These are phyloP conservation scores for Dusona sp. DNA, from an alignment of 2,888 invertebrate species.

Conservation along the genomic window DNA sequence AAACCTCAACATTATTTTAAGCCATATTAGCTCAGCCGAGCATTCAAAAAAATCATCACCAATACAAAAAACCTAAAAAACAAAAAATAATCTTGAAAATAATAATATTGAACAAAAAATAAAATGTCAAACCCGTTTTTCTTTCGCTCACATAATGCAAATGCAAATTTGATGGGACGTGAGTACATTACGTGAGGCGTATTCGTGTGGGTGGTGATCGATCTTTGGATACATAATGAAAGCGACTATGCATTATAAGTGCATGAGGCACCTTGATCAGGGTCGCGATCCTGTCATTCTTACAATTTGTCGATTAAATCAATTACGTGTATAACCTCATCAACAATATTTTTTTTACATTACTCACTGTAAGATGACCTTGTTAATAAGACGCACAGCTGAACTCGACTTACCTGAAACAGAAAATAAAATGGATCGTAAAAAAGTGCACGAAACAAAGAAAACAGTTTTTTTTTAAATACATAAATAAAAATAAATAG, in stretches of 20 bases:
- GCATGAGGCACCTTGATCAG: conserved; percentile 51
- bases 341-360: conserved; percentile 30
- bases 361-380: conserved; percentile 32
- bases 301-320: conserved; percentile 57
- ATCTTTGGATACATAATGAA: conserved; percentile 53
- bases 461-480: conserved; percentile 5
- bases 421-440: conserved; percentile 69
- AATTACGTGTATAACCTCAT: conserved; percentile 65
- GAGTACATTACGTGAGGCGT: conserved; percentile 44
- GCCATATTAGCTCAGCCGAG: too few species aligned
- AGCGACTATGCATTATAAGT: conserved; percentile 31
- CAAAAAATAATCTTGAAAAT: not conserved
- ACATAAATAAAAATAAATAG: conserved; percentile 39
- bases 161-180: conserved; percentile 37
- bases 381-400: conserved; percentile 25
- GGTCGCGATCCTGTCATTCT: conserved; percentile 72
- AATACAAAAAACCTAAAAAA: not conserved
- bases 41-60: too few species aligned
- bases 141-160: not conserved
- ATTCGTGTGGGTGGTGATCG: conserved; percentile 51
- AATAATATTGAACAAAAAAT: not conserved
- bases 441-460: conserved; percentile 28
- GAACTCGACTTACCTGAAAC: conserved; percentile 78
- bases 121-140: not conserved
- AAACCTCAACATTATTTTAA: too few species aligned